Percentiles rank a stretch among this genome's conserved stretches.
These are phyloP conservation scores for Sitobion miscanthi DNA, from an alignment of 1,140 invertebrate genomes.

Conservation along the genomic window DNA sequence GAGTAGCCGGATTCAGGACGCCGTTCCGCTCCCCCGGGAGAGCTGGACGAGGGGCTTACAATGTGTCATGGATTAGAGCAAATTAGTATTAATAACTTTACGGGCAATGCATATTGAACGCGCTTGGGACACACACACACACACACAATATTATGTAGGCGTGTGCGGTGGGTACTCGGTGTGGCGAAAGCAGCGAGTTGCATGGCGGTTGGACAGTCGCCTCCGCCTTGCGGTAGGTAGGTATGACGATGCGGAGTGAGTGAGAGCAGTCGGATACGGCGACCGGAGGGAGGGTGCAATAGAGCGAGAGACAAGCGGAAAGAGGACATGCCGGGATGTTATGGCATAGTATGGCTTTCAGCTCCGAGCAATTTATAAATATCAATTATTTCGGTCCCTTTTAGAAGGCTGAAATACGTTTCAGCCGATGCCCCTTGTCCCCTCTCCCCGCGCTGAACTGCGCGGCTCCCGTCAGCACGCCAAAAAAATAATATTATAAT, in stretches of 20 bases:
- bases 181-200: not conserved
- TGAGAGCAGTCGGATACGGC: not conserved
- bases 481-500: not conserved
- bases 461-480: not conserved
- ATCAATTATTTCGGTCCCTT: slow-evolving; percentile 34
- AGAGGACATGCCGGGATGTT: not conserved
- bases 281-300: not conserved
- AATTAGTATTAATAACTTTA: slow-evolving; percentile 55
- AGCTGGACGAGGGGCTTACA: slow-evolving; percentile 40
- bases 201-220: not conserved
- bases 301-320: not conserved
- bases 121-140: not conserved
- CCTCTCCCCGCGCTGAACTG: no score
- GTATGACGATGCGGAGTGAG: not conserved
- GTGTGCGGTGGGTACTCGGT: not conserved
- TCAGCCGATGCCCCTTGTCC: not conserved
- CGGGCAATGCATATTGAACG: slow-evolving; percentile 40
- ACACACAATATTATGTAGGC: not conserved
- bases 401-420: not conserved
- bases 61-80: slow-evolving; percentile 53
- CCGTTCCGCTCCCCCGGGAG: not conserved
- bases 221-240: not conserved
- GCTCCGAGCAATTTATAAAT: slow-evolving; percentile 39
- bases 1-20: not conserved
- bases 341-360: not conserved